Base-by-base conservation (phyloP, 2,888 invertebrate species). In the Lumbricus terrestris region DNA sequence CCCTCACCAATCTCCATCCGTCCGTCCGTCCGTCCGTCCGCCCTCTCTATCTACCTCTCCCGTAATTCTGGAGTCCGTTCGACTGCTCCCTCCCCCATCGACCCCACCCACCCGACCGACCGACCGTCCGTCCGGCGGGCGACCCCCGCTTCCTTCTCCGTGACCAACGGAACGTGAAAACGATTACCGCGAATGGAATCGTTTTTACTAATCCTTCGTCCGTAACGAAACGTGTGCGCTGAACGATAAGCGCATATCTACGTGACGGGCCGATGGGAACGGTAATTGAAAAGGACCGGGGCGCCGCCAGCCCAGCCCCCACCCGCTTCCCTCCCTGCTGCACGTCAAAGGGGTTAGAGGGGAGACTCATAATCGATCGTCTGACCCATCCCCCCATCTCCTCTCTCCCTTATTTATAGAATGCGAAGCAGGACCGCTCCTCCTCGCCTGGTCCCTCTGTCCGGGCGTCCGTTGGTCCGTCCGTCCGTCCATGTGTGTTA, bases 321-420 rank as follows among this genome's bases (percentile, higher is more conserved):
- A n/a, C n/a, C n/a, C n/a, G n/a, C n/a, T n/a, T n/a, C n/a, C n/a
- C n/a, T n/a, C n/a, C n/a, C n/a, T n/a, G n/a, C n/a, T 4, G 85
- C 85, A 85, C 85, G 85, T 85, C 85, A 85, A 85, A 85, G 85
- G 85, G 85, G 85, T 85, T 85, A 85, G 85, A 85, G 85, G 83
- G 85, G 34, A 85, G 85, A 85, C 85, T 37, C 20, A 34, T 37
- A 85, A 85, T 85, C 85, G 85, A 85, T 85, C 85, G 34, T 18
- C 85, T 1, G 85, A 6, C 37, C 16, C 33, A n/a, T 82, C 85
- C 23, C 16, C 23, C n/a, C n/a, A n/a, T n/a, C n/a, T 3, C 34
- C 83, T 15, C 20, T 16, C 85, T 85, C 37, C 37, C 18, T 29
- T 35, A 23, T 69, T n/a, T 3, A 8, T 69, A 16, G 18, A n/a